Base-by-base conservation (phyloP, 2,113 vertebrate genomes). In the Caretta caretta region DNA sequence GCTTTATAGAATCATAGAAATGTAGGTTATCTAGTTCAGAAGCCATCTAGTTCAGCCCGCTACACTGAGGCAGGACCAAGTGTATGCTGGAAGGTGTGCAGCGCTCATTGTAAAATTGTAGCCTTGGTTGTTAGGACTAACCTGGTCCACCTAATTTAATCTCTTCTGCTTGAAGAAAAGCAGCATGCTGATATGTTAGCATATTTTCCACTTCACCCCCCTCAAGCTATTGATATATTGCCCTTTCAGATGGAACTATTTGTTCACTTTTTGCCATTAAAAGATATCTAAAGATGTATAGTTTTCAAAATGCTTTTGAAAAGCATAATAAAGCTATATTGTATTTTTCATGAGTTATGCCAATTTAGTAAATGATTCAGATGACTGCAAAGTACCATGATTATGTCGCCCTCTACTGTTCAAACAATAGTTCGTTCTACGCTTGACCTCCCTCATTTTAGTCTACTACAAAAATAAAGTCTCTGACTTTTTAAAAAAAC, bases 291-390 rank as follows among this genome's bases (percentile, higher is more conserved):
- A 93, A 86, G 3, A 35, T 17, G 10, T 62, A 1, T 20, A 6
- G 3, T 86, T 89, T 89, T 57, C 31, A 80, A 93, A 76, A 83
- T 80, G 59, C 89, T 49, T 84, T 89, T 38, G n/a, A 22, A 72
- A 72, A 38, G n/a, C 65, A 72, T 72, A 38, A 6, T 0, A 0
- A 86, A 35, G 81, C 42, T 29, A 38, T 10, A 1, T 54, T 42
- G 8, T 57, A 46, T 92, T 96, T 38, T 90, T 94, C 80, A 46
- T 76, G 1, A 86, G 81, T 85, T 81, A 54, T 11, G 51, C 4
- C 38, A 6, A n/a, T 35, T 46, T 56, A 91, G 38, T 80, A 80
- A 88, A 57, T 76, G 0, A n/a, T 93, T 89, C 91, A 48, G 22
- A 42, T 51, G 9, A 16, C 90, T 88, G n/a, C 46, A 8, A 42